A percentile compares a stretch with the other conserved stretches of the same genome.
phyloP scores from a whole-genome alignment of 2,797 vertebrate genomes.

The Sciurus vulgaris region DNA sequence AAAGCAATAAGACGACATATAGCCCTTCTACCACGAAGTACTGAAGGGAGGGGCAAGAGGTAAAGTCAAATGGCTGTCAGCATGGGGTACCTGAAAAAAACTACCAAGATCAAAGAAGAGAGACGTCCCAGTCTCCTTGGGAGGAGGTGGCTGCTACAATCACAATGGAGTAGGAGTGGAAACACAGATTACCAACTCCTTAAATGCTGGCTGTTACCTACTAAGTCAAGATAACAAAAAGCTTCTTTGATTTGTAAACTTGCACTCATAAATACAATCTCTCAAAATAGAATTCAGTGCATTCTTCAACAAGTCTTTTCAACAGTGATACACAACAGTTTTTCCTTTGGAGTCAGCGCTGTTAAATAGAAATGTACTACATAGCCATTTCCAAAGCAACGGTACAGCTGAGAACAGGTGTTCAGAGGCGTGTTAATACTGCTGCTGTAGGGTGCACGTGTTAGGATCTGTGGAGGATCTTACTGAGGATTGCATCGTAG shows the following conservation, averaged over 20 bases:
- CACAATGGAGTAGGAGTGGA: not conserved
- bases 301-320: constrained; percentile 46
- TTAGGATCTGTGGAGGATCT: constrained; percentile 84
- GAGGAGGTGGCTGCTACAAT: not conserved
- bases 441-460: not conserved
- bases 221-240: constrained; percentile 21
- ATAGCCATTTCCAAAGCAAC: constrained; percentile 84
- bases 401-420: constrained; percentile 26
- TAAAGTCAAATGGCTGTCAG: not conserved
- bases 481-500: constrained; percentile 94
- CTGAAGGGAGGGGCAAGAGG: not conserved
- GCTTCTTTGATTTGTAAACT: constrained; percentile 72
- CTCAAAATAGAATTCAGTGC: constrained; percentile 63
- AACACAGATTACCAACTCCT: not conserved
- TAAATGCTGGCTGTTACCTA: not conserved
- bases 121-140: not conserved
- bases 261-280: constrained; percentile 75
- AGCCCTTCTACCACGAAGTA: not conserved
- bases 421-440: constrained; percentile 45
- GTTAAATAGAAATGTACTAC: constrained; percentile 77
- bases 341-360: constrained; percentile 48
- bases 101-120: not conserved
- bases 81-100: not conserved
- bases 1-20: constrained; percentile 50
- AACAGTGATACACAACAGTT: constrained; percentile 3